Conservation (phyloP, 2,113 vertebrate genomes). For the Corvus hawaiiensis region DNA sequence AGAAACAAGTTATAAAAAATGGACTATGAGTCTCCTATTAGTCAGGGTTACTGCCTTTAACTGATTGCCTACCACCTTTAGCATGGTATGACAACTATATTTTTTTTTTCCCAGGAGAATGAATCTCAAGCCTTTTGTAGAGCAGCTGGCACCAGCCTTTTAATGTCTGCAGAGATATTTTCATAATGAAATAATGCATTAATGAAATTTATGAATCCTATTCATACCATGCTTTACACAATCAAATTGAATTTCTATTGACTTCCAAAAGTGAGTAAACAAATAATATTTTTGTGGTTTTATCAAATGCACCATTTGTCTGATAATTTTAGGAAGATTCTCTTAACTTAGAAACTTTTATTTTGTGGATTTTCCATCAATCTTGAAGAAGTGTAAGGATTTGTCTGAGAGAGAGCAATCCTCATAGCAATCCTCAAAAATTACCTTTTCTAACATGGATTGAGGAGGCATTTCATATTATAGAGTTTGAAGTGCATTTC, state of each 20-base stretch:
- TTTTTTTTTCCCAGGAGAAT: background rate
- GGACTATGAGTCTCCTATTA: background rate
- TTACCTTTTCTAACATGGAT: background rate
- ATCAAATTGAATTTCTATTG: background rate
- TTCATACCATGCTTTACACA: background rate
- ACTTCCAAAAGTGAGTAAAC: background rate
- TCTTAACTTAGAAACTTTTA: background rate
- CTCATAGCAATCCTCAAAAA: background rate
- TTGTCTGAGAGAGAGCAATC: background rate
- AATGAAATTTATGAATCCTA: background rate
- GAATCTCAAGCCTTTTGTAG: background rate
- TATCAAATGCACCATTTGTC: background rate
- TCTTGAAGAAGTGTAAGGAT: background rate
- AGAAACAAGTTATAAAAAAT: background rate
- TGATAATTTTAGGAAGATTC: background rate
- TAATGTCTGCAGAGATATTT: background rate
- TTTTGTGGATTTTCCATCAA: background rate
- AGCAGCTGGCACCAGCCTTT: background rate
- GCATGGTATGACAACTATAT: background rate
- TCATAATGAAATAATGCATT: background rate
- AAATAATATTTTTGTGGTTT: background rate
- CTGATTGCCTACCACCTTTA: background rate
- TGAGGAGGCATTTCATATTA: background rate
- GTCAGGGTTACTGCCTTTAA: background rate
- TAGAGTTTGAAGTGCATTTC: fast-evolving